Conservation (phyloP, 35 echinoderm and acorn worm species). For the Eucidaris tribuloides region DNA sequence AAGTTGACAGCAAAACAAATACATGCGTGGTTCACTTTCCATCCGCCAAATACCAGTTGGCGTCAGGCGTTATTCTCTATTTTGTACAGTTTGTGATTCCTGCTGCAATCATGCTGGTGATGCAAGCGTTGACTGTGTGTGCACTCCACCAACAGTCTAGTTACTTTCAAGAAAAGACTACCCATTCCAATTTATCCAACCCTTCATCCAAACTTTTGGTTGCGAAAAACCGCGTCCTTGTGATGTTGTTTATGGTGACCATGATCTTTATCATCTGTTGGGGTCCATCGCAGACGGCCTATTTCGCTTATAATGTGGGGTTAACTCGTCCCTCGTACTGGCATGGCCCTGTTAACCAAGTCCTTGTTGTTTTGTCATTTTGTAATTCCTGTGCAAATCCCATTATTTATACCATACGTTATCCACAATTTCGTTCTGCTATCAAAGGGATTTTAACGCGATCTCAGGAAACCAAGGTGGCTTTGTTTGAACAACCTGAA, state of each 20-base stretch:
- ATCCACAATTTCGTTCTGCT: not conserved
- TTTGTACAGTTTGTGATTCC: not conserved
- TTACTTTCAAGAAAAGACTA: not conserved
- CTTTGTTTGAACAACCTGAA: too few relatives aligned
- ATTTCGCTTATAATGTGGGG: not conserved
- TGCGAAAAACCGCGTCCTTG: not conserved
- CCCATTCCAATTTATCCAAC: not conserved
- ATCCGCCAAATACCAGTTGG: not conserved
- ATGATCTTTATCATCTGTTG: not conserved
- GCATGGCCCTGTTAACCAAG: not conserved
- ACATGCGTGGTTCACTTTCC: not conserved
- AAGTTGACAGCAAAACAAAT: not conserved
- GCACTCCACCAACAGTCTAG: not conserved
- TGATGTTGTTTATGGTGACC: conserved; percentile 5
- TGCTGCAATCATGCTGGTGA: not conserved
- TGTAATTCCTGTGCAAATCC: not conserved
- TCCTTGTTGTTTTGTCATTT: not conserved
- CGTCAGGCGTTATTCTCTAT: not conserved
- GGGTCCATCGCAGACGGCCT: not conserved
- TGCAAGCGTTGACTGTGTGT: not conserved
- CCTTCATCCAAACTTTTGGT: not conserved
- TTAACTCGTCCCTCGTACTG: not conserved
- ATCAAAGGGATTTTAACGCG: too few relatives aligned
- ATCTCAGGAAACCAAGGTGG: too few relatives aligned
- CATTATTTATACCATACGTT: not conserved